phyloP scores from a whole-genome alignment of 2,113 vertebrate species.

The Amazona guildingii region DNA sequence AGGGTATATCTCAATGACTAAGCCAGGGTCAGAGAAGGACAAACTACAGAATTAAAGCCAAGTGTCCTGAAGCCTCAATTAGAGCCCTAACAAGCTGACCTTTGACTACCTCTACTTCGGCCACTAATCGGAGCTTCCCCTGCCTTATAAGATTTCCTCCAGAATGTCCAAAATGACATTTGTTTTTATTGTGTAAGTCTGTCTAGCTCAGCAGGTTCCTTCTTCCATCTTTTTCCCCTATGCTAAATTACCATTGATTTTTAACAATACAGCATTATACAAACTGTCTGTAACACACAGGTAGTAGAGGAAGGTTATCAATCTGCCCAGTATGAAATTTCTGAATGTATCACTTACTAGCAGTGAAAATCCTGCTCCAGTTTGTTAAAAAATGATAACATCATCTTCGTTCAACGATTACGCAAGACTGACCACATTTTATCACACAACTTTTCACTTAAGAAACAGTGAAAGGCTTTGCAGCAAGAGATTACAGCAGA shows the following conservation, averaged over 20 bases:
- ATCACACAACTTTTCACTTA: neutral
- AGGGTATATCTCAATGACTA: neutral
- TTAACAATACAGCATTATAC: neutral
- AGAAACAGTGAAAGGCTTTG: neutral
- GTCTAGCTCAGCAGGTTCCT: neutral
- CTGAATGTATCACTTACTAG: neutral
- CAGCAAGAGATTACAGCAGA: neutral
- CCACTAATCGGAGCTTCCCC: neutral
- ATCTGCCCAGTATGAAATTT: neutral
- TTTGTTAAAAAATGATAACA: neutral
- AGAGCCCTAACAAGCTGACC: neutral
- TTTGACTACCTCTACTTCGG: neutral
- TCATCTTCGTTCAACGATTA: neutral
- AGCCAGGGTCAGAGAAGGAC: neutral
- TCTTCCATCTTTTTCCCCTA: neutral
- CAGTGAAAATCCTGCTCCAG: neutral
- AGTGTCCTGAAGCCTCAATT: neutral
- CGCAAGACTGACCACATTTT: neutral
- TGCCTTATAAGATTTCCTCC: neutral
- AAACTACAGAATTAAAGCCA: neutral
- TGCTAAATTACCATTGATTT: neutral
- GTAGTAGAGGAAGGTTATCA: neutral
- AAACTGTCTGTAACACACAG: neutral
- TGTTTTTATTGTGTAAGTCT: neutral
- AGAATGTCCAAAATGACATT: neutral